Evolutionary conservation across 2,797 vertebrate species (phyloP).

Genomic region (Argya squamiceps): DNA sequence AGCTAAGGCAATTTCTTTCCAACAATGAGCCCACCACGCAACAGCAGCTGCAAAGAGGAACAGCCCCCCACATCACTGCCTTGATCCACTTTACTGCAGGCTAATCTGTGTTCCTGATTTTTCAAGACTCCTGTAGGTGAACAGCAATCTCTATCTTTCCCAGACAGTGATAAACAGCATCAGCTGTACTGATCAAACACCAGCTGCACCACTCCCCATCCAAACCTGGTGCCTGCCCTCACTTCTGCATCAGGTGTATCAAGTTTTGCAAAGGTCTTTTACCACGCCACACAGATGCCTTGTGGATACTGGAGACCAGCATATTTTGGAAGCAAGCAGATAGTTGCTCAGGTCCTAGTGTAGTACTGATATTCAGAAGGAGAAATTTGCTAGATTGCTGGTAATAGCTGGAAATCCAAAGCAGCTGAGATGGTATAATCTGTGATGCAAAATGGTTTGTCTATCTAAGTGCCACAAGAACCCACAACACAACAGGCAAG

Average conservation of each 20-base stretch:
- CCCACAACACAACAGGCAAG: neutral
- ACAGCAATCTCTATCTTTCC: neutral
- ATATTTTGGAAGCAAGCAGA: neutral
- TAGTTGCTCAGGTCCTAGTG: neutral
- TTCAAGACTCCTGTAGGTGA: neutral
- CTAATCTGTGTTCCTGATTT: neutral
- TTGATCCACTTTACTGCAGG: neutral
- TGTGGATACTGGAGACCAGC: neutral
- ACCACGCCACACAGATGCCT: neutral
- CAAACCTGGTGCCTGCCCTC: neutral
- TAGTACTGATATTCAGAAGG: neutral
- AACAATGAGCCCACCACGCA: neutral
- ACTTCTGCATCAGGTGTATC: rapidly evolving
- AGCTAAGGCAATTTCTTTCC: neutral
- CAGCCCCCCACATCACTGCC: rapidly evolving
- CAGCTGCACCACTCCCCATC: neutral
- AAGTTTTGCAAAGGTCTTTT: neutral
- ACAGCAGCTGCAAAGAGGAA: neutral
- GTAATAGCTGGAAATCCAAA: neutral
- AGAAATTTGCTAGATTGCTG: neutral
- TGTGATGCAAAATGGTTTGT: neutral
- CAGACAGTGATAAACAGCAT: neutral
- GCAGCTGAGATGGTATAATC: neutral
- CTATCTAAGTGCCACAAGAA: neutral
- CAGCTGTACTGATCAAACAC: neutral